A percentile compares a stretch with the other conserved stretches of the same genome.
Conservation (phyloP, 2,113 vertebrate species). For the Dicaeum eximium region DNA sequence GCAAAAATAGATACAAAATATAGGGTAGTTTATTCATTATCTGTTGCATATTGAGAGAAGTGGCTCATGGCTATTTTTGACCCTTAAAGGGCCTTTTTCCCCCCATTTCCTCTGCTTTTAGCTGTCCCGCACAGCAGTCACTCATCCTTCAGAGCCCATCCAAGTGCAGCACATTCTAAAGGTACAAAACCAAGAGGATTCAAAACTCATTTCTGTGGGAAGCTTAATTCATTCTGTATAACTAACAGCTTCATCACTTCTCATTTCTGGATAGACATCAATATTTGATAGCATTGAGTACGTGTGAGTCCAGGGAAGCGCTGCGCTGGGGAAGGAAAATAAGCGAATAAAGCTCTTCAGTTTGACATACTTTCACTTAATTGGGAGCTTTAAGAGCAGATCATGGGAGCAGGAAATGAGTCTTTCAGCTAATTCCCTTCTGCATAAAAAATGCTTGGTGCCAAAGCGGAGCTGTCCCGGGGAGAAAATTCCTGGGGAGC, state of each 20-base stretch:
- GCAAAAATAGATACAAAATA: conserved; percentile 68
- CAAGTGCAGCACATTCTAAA: neutral
- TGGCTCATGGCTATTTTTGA: neutral
- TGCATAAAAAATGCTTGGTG: neutral
- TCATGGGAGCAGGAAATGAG: neutral
- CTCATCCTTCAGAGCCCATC: neutral
- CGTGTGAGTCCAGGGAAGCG: neutral
- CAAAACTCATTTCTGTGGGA: neutral
- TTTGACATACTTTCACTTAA: neutral
- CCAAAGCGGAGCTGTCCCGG: neutral
- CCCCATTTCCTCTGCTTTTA: neutral
- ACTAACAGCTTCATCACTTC: neutral
- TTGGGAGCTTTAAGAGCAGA: neutral
- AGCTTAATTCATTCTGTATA: neutral
- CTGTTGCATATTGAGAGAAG: neutral
- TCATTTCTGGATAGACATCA: neutral
- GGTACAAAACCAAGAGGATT: neutral
- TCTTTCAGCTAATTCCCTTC: neutral
- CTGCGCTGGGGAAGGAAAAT: neutral
- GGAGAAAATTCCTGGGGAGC: neutral
- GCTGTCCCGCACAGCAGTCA: conserved; percentile 14
- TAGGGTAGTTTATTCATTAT: conserved; percentile 28
- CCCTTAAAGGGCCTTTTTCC: neutral
- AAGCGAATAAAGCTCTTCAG: neutral
- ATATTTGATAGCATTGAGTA: neutral